A percentile compares a stretch with the other conserved stretches of the same genome.
phyloP scores from a whole-genome alignment of 1,140 invertebrate genomes.

The Homalodisca vitripennis region DNA sequence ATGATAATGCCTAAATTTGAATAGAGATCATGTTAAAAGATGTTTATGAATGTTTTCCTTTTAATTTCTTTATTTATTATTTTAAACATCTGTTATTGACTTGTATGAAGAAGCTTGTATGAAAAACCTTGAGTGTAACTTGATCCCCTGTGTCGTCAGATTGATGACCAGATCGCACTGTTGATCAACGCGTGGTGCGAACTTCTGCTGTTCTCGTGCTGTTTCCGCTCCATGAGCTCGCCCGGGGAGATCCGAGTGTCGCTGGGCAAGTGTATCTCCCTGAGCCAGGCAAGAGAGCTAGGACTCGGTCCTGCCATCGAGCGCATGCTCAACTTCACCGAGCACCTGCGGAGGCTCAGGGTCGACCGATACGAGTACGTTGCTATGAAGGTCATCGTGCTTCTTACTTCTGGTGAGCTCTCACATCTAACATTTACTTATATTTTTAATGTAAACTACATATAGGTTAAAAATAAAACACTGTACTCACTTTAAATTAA shows the following conservation, averaged over 20 bases:
- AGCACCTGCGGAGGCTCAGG: slow-evolving; percentile 82
- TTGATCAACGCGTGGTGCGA: slow-evolving; percentile 98
- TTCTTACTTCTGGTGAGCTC: slow-evolving; percentile 85
- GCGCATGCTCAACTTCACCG: slow-evolving; percentile 91
- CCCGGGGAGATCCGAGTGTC: slow-evolving; percentile 84
- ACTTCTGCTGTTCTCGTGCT: slow-evolving; percentile 88
- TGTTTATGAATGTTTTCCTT: too few relatives aligned
- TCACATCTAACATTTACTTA: too few relatives aligned
- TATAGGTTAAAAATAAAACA: too few relatives aligned
- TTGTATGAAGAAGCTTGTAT: not conserved
- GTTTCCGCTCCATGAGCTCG: slow-evolving; percentile 82
- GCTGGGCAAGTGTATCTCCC: slow-evolving; percentile 71
- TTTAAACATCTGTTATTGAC: too few relatives aligned
- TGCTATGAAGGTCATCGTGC: slow-evolving; percentile 92
- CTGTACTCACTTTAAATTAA: too few relatives aligned
- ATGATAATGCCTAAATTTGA: too few relatives aligned
- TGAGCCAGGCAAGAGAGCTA: slow-evolving; percentile 69
- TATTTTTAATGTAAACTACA: too few relatives aligned
- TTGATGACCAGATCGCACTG: slow-evolving; percentile 95
- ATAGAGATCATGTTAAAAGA: too few relatives aligned
- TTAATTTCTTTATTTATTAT: too few relatives aligned
- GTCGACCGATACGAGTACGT: slow-evolving; percentile 98
- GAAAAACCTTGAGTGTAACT: slow-evolving; percentile 31
- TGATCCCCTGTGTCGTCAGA: slow-evolving; percentile 59
- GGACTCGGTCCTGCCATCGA: slow-evolving; percentile 82